A percentile compares a stretch with the other conserved stretches of the same genome.
These are phyloP conservation scores for Phylloscopus trochiloides DNA, from an alignment of 2,113 vertebrate genomes.

Conservation along the genomic window DNA sequence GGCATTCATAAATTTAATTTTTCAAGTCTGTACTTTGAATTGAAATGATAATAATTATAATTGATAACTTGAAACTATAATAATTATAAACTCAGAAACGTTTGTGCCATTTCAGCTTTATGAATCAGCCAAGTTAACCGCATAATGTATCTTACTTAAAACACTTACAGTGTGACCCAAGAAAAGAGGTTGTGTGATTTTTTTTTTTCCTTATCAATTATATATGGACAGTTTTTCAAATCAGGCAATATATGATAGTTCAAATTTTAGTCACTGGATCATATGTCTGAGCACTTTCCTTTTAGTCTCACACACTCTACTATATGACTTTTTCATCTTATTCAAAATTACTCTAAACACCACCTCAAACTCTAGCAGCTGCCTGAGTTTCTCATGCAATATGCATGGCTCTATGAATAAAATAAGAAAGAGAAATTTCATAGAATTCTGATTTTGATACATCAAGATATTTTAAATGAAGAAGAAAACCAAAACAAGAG, in stretches of 20 bases:
- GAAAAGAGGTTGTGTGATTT: not conserved
- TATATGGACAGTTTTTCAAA: not conserved
- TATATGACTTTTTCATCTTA: not conserved
- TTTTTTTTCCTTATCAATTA: not conserved
- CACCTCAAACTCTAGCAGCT: not conserved
- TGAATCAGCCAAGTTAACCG: not conserved
- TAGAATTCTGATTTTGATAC: not conserved
- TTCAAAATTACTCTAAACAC: not conserved
- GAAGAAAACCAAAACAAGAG: not conserved
- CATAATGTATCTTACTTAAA: not conserved
- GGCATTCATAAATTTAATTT: not conserved
- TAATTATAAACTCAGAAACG: not conserved
- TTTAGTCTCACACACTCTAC: not conserved
- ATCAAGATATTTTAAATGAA: not conserved
- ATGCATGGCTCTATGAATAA: not conserved
- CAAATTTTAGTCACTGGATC: not conserved
- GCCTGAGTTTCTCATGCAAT: not conserved
- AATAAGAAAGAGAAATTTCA: not conserved
- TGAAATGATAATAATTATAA: not conserved
- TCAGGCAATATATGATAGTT: not conserved
- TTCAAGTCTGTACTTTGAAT: not conserved
- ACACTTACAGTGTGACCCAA: not conserved
- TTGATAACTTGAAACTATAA: not conserved
- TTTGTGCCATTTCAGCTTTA: not conserved
- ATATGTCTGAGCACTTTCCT: not conserved